phyloP scores from a whole-genome alignment of 2,797 vertebrate genomes.

The Gadopsis bispinosus region DNA sequence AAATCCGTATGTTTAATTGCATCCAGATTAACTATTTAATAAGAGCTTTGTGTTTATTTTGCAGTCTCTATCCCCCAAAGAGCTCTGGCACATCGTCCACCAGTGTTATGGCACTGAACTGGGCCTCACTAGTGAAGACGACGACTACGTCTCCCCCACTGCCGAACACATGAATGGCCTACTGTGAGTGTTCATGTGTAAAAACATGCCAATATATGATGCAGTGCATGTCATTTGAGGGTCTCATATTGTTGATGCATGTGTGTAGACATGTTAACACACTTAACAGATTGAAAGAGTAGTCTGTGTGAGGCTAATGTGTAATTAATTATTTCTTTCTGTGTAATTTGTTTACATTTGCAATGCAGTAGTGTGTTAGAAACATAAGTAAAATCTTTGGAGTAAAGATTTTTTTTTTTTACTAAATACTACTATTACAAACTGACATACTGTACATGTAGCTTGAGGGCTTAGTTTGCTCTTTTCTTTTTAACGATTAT shows the following conservation, averaged over 20 bases:
- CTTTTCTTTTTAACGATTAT: background rate
- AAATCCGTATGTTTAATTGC: background rate
- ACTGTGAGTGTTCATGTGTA: constrained; percentile 84
- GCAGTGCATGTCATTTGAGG: background rate
- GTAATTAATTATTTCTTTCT: background rate
- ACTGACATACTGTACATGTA: background rate
- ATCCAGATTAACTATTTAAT: background rate
- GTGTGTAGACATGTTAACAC: background rate
- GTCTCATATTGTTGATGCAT: background rate
- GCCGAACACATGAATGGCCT: constrained; percentile 90
- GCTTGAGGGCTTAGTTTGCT: constrained; percentile 1
- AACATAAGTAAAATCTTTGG: background rate
- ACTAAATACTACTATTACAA: background rate
- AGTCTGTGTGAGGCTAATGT: background rate
- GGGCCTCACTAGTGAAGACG: constrained; percentile 94
- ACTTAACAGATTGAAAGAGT: background rate
- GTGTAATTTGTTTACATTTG: background rate
- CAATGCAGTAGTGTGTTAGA: no score
- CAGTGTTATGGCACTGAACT: constrained; percentile 94
- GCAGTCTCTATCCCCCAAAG: constrained; percentile 91
- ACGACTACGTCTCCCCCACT: constrained; percentile 91
- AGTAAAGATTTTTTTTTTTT: background rate
- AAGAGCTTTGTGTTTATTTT: constrained; percentile 31
- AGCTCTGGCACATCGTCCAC: constrained; percentile 94
- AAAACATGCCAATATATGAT: background rate